Conservation (phyloP, 1,140 invertebrate genomes). For the Drosophila paulistorum region DNA sequence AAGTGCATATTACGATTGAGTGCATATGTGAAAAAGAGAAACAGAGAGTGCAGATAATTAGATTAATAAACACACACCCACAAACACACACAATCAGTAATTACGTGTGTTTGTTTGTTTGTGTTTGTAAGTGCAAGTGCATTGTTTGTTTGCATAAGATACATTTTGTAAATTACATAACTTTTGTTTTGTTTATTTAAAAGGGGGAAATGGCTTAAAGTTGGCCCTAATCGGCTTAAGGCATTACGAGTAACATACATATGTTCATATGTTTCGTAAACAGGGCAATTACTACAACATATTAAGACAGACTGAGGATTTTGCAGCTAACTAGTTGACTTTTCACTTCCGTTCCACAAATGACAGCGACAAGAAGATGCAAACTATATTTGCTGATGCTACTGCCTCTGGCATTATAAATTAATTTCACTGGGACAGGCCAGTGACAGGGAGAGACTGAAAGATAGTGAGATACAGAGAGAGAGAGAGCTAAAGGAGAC, state of each 20-base stretch:
- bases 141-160: constrained; percentile 38
- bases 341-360: constrained; percentile 51
- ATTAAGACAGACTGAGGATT: constrained; percentile 5
- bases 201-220: constrained; percentile 48
- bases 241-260: constrained; percentile 32
- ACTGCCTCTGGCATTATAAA: constrained; percentile 54
- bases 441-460: no score
- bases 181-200: constrained; percentile 46
- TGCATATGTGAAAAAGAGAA: not conserved
- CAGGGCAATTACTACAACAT: constrained; percentile 32
- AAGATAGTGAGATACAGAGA: not conserved
- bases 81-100: not conserved
- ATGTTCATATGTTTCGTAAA: not conserved
- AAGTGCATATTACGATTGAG: constrained; percentile 52
- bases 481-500: not conserved
- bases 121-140: constrained; percentile 17
- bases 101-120: not conserved
- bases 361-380: constrained; percentile 32
- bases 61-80: not conserved
- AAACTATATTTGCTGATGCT: not conserved
- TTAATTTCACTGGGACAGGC: constrained; percentile 28
- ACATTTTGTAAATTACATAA: constrained; percentile 44
- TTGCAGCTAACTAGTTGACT: constrained; percentile 33
- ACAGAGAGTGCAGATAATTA: constrained; percentile 12
- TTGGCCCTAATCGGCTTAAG: constrained; percentile 66